phyloP scores from a whole-genome alignment of 2,888 invertebrate species.

The Melanchra persicariae region DNA sequence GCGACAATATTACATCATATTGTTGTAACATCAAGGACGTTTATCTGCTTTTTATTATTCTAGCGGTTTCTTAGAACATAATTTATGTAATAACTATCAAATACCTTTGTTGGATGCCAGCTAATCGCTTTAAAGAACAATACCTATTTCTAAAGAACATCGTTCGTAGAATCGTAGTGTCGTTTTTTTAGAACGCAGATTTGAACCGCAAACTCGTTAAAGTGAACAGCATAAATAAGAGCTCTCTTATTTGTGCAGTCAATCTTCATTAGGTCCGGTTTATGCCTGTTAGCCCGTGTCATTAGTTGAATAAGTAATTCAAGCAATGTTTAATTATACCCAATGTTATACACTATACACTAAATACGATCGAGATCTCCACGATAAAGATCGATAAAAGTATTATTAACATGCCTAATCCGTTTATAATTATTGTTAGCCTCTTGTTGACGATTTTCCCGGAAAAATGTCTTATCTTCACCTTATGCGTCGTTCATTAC shows the following conservation, averaged over 20 bases:
- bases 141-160: slow-evolving; percentile 35
- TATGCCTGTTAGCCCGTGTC: slow-evolving; percentile 20
- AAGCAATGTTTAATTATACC: slow-evolving; percentile 19
- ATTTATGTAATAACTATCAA: slow-evolving; percentile 56
- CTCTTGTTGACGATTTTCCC: slow-evolving; percentile 32
- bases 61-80: slow-evolving; percentile 51
- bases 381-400: slow-evolving; percentile 42
- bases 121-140: slow-evolving; percentile 31
- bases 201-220: slow-evolving; percentile 38
- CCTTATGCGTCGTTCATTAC: slow-evolving; percentile 38
- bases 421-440: slow-evolving; percentile 43
- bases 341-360: slow-evolving; percentile 10
- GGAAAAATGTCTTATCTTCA: slow-evolving; percentile 45
- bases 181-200: slow-evolving; percentile 25
- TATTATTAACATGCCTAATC: slow-evolving; percentile 37
- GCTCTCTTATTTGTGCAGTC: slow-evolving; percentile 45
- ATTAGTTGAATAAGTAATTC: slow-evolving; percentile 42
- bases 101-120: slow-evolving; percentile 46
- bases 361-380: slow-evolving; percentile 31
- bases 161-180: not conserved
- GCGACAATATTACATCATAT: slow-evolving; percentile 56
- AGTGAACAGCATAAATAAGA: slow-evolving; percentile 23
- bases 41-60: slow-evolving; percentile 54
- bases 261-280: slow-evolving; percentile 52
- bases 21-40: slow-evolving; percentile 57